Percentiles rank a stretch among this genome's conserved stretches.
Conservation (phyloP, 2,888 invertebrate species). For the Tipula unca region DNA sequence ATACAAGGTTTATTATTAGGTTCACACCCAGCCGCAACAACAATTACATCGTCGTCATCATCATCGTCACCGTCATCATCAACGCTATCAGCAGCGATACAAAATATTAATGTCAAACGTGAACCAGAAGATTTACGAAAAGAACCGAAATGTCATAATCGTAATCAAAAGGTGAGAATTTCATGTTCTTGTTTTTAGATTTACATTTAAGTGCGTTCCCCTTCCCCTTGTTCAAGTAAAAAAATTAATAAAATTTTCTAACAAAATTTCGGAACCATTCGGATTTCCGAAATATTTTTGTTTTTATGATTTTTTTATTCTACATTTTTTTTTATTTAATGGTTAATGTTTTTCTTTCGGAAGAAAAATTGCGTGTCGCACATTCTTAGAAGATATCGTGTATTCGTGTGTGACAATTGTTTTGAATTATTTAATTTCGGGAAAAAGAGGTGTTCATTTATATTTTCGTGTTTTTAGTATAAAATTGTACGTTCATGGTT, state of each 20-base stretch:
- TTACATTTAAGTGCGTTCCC: background rate
- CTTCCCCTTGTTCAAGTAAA: background rate
- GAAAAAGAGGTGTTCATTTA: background rate
- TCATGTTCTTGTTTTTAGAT: background rate
- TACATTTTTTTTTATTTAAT: background rate
- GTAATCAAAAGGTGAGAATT: conserved; percentile 40
- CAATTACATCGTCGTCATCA: conserved; percentile 33
- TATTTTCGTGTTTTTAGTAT: background rate
- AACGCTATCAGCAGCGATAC: conserved; percentile 23
- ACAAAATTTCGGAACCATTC: background rate
- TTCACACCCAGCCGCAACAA: conserved; percentile 36
- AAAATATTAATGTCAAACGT: conserved; percentile 41
- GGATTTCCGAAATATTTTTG: background rate
- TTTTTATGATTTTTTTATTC: background rate
- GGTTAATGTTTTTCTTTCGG: conserved; percentile 14
- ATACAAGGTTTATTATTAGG: conserved; percentile 44
- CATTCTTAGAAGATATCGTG: background rate
- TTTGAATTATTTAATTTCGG: background rate
- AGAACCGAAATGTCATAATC: conserved; percentile 39
- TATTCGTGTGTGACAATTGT: conserved; percentile 14
- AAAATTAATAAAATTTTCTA: background rate
- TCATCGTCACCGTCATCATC: conserved; percentile 24
- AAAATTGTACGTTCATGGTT: background rate
- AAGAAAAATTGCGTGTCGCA: conserved; percentile 14
- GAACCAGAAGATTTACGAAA: conserved; percentile 44